These are phyloP conservation scores for Solen grandis DNA, from an alignment of 1,140 invertebrate genomes.

Conservation along the genomic window DNA sequence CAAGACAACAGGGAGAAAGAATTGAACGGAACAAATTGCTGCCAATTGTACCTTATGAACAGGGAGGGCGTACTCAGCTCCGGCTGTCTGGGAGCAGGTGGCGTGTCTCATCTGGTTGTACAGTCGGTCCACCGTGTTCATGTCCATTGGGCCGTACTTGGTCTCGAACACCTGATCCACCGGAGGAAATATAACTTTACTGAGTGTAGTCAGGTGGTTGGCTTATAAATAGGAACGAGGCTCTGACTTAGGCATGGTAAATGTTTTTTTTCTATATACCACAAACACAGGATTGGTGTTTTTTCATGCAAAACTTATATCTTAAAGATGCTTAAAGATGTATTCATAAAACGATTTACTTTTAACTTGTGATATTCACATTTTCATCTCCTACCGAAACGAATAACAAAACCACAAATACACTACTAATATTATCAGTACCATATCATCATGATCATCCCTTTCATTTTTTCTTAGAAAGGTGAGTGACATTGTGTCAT, in stretches of 20 bases:
- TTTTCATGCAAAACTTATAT: neutral
- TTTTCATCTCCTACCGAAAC: neutral
- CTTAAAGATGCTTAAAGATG: neutral
- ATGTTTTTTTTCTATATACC: neutral
- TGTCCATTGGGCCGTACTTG: conserved; percentile 62
- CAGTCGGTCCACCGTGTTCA: conserved; percentile 42
- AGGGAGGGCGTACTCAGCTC: conserved; percentile 37
- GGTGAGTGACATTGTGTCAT: neutral
- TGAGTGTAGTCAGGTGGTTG: neutral
- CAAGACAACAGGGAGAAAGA: too few relatives aligned
- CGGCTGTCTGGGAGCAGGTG: conserved; percentile 36
- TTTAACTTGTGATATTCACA: too few relatives aligned
- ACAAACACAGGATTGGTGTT: neutral
- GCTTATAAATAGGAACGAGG: neutral
- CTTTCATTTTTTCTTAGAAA: neutral
- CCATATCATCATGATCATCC: neutral
- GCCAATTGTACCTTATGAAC: conserved; percentile 52
- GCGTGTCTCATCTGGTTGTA: conserved; percentile 52
- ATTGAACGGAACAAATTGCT: too few relatives aligned
- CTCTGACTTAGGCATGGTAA: neutral
- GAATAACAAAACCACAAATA: neutral
- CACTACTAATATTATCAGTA: neutral
- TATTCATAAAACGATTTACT: neutral
- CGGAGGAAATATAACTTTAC: neutral
- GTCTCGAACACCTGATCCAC: conserved; percentile 52